Evolutionary conservation across 2,113 vertebrate species (phyloP).

Genomic region (Dryoscopus gambensis): DNA sequence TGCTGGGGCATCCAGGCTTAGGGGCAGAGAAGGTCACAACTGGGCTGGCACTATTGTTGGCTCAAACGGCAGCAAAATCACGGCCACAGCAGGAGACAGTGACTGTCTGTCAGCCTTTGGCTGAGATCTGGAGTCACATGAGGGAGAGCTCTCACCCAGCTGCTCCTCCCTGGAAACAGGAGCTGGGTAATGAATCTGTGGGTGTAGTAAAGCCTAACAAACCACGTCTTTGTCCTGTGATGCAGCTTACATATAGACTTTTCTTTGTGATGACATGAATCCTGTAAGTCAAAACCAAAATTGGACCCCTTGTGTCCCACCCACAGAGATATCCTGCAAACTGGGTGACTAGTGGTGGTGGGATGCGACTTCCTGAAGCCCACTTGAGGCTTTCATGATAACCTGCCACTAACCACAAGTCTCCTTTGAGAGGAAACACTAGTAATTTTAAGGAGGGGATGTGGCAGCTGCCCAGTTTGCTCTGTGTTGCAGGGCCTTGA

Average conservation of each 20-base stretch:
- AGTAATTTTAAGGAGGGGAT: background rate
- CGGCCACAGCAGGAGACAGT: background rate
- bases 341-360: background rate
- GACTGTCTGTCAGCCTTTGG: background rate
- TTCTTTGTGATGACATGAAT: background rate
- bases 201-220: background rate
- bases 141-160: background rate
- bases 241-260: background rate
- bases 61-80: background rate
- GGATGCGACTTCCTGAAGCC: background rate
- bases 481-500: background rate
- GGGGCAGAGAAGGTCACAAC: background rate
- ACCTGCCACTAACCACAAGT: background rate
- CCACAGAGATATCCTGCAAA: background rate
- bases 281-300: accelerated
- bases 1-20: background rate
- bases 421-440: background rate
- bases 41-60: background rate
- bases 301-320: background rate
- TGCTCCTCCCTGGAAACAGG: background rate
- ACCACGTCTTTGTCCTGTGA: background rate
- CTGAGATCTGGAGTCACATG: background rate
- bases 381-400: background rate
- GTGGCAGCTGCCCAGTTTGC: background rate
- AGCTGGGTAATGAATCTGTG: background rate